These are phyloP conservation scores for Troglohyphantes excavatus DNA, from an alignment of 2,888 invertebrate genomes.

Conservation along the genomic window DNA sequence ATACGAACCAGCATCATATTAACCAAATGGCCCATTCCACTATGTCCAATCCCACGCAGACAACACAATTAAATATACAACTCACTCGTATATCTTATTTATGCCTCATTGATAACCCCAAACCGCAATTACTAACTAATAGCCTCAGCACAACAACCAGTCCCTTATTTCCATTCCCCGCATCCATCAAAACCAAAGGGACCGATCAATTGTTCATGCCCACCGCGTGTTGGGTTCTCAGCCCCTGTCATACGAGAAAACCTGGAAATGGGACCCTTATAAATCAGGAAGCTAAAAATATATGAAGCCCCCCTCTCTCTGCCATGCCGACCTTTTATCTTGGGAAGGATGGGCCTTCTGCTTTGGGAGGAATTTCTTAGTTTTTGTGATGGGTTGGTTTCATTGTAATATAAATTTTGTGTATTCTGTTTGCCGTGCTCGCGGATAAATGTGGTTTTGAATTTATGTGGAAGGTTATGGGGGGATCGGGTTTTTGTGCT, in stretches of 20 bases:
- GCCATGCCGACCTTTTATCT: slow-evolving; percentile 14
- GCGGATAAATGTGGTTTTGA: too few relatives aligned
- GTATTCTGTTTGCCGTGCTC: too few relatives aligned
- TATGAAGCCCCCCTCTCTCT: not conserved
- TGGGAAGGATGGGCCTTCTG: not conserved
- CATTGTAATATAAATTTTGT: too few relatives aligned
- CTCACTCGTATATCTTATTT: not conserved
- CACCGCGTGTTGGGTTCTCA: slow-evolving; percentile 52
- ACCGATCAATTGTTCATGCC: slow-evolving; percentile 50
- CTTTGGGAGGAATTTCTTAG: not conserved
- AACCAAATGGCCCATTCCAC: too few relatives aligned
- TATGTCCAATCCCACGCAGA: not conserved
- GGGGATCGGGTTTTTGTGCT: not conserved
- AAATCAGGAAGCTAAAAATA: slow-evolving; percentile 62
- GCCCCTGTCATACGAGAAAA: slow-evolving; percentile 32
- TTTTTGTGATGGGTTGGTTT: not conserved
- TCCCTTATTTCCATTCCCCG: not conserved
- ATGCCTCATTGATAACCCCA: not conserved
- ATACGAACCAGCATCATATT: too few relatives aligned
- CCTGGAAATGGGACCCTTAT: slow-evolving; percentile 41
- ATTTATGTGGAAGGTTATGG: not conserved
- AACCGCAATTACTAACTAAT: not conserved
- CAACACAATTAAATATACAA: not conserved
- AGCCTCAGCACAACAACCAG: not conserved
- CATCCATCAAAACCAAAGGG: not conserved